phyloP scores from a whole-genome alignment of 2,888 invertebrate genomes.

The Hipparchia semele region DNA sequence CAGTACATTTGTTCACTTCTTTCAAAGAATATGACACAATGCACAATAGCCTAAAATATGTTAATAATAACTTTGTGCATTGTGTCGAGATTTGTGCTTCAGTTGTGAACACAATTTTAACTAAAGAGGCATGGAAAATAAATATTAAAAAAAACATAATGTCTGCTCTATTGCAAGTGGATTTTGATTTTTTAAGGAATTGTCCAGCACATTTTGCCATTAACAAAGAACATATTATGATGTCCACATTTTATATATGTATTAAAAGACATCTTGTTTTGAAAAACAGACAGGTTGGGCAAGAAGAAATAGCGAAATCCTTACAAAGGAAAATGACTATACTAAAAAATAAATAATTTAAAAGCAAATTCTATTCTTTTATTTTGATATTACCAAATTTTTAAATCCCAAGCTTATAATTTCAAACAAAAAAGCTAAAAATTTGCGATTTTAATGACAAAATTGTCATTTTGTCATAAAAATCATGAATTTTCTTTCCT shows the following conservation, averaged over 20 bases:
- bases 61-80: background rate
- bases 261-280: background rate
- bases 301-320: no score
- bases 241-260: background rate
- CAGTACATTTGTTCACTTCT: background rate
- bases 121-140: background rate
- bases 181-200: background rate
- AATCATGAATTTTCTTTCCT: no score
- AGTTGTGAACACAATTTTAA: background rate
- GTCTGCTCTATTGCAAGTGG: background rate
- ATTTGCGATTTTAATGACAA: background rate
- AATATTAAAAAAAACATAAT: background rate
- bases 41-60: background rate
- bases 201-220: background rate
- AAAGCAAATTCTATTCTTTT: no score
- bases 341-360: no score
- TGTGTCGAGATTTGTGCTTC: background rate
- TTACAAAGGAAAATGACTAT: no score
- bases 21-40: background rate
- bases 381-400: no score
- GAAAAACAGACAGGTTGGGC: no score
- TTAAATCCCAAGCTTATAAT: no score
- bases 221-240: no score
- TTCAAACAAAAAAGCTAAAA: no score
- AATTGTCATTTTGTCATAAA: background rate